Conservation (phyloP, 2,888 invertebrate species). For the Dolomedes plantarius region DNA sequence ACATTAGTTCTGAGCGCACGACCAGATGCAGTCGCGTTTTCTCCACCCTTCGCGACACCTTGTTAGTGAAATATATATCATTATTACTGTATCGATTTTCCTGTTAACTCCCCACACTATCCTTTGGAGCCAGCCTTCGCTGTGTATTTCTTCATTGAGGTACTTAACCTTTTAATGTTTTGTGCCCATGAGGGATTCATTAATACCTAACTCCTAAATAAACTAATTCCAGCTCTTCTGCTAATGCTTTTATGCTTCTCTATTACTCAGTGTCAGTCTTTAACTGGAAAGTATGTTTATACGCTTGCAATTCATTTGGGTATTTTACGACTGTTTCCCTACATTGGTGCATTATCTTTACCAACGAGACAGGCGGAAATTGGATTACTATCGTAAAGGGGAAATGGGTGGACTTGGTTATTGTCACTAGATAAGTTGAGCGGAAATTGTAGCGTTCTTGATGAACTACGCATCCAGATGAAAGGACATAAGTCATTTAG, state of each 20-base stretch:
- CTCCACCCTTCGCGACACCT: too few species aligned
- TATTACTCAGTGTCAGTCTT: neutral
- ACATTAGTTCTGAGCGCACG: too few species aligned
- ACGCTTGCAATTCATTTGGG: neutral
- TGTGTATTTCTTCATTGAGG: too few species aligned
- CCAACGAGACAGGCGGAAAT: neutral
- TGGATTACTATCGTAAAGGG: neutral
- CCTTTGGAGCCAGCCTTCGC: too few species aligned
- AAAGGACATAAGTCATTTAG: too few species aligned
- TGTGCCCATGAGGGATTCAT: neutral
- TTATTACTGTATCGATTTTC: too few species aligned
- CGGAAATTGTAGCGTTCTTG: neutral
- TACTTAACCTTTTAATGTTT: too few species aligned
- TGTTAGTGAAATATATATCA: too few species aligned
- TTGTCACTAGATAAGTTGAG: neutral
- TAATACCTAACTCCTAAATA: neutral
- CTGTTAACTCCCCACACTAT: too few species aligned
- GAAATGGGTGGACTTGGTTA: neutral
- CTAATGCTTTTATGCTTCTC: neutral
- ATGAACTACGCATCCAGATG: too few species aligned
- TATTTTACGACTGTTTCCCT: neutral
- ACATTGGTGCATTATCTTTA: neutral
- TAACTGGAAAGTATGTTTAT: conserved; percentile 4
- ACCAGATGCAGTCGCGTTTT: too few species aligned
- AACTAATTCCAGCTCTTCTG: neutral